Evolutionary conservation across 2,113 vertebrate species (phyloP).

Genomic region (Empidonax alnorum): DNA sequence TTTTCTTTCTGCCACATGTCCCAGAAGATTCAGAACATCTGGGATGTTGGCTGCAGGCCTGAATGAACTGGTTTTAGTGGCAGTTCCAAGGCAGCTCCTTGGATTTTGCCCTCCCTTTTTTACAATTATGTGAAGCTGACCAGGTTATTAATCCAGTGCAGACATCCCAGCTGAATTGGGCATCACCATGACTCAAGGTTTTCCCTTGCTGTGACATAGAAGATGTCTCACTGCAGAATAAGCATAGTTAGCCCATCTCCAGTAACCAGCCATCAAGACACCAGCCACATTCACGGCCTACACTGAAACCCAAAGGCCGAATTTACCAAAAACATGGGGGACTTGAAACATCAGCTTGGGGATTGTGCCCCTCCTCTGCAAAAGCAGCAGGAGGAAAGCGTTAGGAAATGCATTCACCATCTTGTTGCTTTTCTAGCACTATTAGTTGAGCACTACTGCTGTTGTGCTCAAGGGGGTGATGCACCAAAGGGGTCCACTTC

Average conservation of each 20-base stretch:
- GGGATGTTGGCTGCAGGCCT: neutral
- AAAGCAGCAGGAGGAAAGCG: neutral
- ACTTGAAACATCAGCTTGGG: neutral
- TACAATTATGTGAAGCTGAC: neutral
- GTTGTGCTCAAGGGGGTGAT: fast-evolving
- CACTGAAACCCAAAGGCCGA: neutral
- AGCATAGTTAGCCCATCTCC: neutral
- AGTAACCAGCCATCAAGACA: neutral
- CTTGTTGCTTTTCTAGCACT: neutral
- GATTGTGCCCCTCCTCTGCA: neutral
- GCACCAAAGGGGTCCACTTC: neutral
- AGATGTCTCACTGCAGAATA: neutral
- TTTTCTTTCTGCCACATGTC: neutral
- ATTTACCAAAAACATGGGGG: neutral
- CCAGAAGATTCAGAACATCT: neutral
- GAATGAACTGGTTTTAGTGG: neutral
- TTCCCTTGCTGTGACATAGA: neutral
- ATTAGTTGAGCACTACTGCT: neutral
- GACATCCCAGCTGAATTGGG: neutral
- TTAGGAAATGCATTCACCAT: neutral
- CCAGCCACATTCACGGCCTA: neutral
- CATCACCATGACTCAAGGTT: neutral
- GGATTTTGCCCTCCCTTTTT: neutral
- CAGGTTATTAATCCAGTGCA: neutral
- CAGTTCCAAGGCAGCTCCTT: neutral